A percentile compares a stretch with the other conserved stretches of the same genome.
Evolutionary conservation across 2,113 vertebrate species (phyloP).

Genomic region (Passer montanus): DNA sequence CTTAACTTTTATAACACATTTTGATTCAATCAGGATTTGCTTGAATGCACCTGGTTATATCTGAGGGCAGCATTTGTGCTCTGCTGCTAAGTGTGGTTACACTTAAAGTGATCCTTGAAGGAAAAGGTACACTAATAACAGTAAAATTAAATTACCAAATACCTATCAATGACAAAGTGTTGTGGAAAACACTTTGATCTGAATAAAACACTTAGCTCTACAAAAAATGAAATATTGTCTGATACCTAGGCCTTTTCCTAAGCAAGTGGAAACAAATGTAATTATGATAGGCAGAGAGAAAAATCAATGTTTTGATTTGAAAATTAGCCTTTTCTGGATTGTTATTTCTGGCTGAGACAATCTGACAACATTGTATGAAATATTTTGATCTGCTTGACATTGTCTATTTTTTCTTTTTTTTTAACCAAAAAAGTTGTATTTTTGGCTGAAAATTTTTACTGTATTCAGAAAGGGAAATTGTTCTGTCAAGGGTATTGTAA

Average conservation of each 20-base stretch:
- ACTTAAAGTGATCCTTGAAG: neutral
- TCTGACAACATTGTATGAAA: neutral
- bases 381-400: slow-evolving; percentile 14
- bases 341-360: slow-evolving; percentile 8
- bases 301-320: slow-evolving; percentile 26
- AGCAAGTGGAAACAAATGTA: slow-evolving; percentile 7
- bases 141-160: neutral
- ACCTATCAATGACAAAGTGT: neutral
- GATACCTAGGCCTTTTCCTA: neutral
- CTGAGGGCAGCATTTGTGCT: neutral
- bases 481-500: slow-evolving; percentile 54
- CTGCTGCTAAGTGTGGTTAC: neutral
- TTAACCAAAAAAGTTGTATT: neutral
- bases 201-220: neutral
- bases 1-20: neutral
- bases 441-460: slow-evolving; percentile 17
- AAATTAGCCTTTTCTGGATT: neutral
- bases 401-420: neutral
- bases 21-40: neutral
- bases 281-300: neutral
- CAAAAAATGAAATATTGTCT: neutral
- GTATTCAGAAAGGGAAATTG: slow-evolving; percentile 44
- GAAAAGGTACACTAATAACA: neutral
- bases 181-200: neutral
- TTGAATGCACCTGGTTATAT: neutral